Base-by-base conservation (phyloP, 1,140 invertebrate genomes). In the Nephotettix cincticeps region DNA sequence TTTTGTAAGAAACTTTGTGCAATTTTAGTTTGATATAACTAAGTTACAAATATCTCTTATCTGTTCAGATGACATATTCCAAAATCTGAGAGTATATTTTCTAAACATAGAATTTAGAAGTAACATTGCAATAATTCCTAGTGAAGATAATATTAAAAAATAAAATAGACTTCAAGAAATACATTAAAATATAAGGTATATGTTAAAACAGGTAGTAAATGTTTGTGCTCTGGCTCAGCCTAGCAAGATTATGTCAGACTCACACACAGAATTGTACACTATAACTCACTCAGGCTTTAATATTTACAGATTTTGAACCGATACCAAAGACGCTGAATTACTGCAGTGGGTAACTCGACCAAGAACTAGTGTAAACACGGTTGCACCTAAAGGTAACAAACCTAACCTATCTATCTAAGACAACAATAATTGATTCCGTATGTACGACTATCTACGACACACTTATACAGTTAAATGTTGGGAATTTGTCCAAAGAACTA, bases 361-460 rank as follows among this genome's bases (percentile, higher is more conserved):
- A 51, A 11, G 40, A n/a, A 9, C 47, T 51, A 51, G 47, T 23
- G 47, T 51, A 51, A 51, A 51, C 47, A 23, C 47, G 47, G 47
- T 51, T 51, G 47, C 47, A n/a, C 47, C 47, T 51, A 51, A n/a
- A 11, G 47, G 47, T 51, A 65, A 65, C 61, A 65, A 65, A 32
- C 28, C 61, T 65, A 65, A 32, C 61, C 61, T 65, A 65, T 23
- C 61, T 65, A 9, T 28, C 61, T 32, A 32, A 65, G 27, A 65
- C 61, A 65, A 65, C 61, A 65, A 65, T 65, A 65, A 65, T 65
- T 65, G 61, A 65, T 32, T 65, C 61, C 61, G 61, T 65, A 65
- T 23, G 28, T 65, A 65, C 30, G 32, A 65, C 61, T 65, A 65
- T 17, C 61, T 65, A 65, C 61, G 30, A 65, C 61, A 65, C 61